Conservation (phyloP, 2,797 vertebrate genomes). For the Poeciliopsis paucimaculata region DNA sequence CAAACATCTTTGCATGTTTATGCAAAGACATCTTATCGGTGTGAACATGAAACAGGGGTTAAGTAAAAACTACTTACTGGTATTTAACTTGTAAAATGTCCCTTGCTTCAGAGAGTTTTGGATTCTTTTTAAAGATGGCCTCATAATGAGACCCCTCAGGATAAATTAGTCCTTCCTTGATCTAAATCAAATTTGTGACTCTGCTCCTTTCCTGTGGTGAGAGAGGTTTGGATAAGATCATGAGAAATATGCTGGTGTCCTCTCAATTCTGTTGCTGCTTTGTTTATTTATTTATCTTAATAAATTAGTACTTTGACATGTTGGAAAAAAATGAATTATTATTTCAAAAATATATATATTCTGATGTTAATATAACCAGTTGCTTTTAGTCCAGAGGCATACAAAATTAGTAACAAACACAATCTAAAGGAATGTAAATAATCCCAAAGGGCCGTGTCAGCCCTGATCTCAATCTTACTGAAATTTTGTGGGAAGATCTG, state of each 20-base stretch:
- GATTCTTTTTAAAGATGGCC: background rate
- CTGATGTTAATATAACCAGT: background rate
- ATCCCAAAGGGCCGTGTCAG: background rate
- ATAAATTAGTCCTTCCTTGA: constrained; percentile 33
- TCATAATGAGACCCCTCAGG: constrained; percentile 24
- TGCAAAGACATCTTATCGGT: too few species aligned
- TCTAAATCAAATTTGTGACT: constrained; percentile 48
- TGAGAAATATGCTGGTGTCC: background rate
- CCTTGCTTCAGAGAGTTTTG: background rate
- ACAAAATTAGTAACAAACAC: background rate
- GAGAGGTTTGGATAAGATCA: constrained; percentile 29
- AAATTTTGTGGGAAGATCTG: background rate
- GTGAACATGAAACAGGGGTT: too few species aligned
- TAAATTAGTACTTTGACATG: background rate
- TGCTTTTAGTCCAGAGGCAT: background rate
- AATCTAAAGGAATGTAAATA: background rate
- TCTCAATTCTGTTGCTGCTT: background rate
- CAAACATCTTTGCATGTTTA: too few species aligned
- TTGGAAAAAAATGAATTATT: background rate
- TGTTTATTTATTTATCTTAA: background rate
- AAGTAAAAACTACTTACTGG: background rate
- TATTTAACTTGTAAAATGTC: constrained; percentile 15
- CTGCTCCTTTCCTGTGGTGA: constrained; percentile 27
- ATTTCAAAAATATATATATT: background rate
- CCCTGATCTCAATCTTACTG: background rate